Percentiles rank a stretch among this genome's conserved stretches.
Conservation (phyloP, 2,888 invertebrate genomes). For the Gryllus longicercus region DNA sequence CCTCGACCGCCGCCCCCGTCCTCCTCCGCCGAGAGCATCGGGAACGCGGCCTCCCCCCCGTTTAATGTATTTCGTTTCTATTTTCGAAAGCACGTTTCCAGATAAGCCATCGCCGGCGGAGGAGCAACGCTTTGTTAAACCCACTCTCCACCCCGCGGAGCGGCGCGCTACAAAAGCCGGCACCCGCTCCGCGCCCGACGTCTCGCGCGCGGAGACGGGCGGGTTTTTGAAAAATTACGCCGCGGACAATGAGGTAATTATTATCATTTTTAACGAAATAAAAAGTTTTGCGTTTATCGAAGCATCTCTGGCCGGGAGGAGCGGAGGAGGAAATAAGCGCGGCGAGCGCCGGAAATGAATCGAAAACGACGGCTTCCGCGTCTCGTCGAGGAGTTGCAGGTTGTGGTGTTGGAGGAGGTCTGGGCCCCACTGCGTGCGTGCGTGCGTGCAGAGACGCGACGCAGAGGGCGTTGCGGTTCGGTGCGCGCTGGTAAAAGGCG, state of each 20-base stretch:
- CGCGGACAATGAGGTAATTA: conserved; percentile 6
- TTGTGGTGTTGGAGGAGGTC: not conserved
- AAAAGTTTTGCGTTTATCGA: not conserved
- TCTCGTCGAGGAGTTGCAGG: not conserved
- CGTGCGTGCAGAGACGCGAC: not conserved
- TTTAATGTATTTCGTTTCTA: conserved; percentile 10
- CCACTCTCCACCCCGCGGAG: not conserved
- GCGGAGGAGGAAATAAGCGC: no score
- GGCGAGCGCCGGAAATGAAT: not conserved
- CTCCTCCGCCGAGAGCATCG: no score
- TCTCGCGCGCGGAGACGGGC: not conserved
- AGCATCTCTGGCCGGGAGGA: not conserved
- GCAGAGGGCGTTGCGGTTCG: no score
- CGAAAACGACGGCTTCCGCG: conserved; percentile 17
- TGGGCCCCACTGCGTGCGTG: not conserved
- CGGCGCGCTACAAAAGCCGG: not conserved
- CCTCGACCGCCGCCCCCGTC: not conserved
- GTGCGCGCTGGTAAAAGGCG: no score
- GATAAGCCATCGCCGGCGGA: not conserved
- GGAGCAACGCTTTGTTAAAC: conserved; percentile 5
- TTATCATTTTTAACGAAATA: not conserved
- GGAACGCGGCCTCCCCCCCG: not conserved
- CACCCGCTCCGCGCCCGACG: not conserved
- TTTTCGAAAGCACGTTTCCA: not conserved
- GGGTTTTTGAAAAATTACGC: not conserved